Evolutionary conservation across 1,140 invertebrate genomes (phyloP).

Genomic region (Sycophaga agraensis): DNA sequence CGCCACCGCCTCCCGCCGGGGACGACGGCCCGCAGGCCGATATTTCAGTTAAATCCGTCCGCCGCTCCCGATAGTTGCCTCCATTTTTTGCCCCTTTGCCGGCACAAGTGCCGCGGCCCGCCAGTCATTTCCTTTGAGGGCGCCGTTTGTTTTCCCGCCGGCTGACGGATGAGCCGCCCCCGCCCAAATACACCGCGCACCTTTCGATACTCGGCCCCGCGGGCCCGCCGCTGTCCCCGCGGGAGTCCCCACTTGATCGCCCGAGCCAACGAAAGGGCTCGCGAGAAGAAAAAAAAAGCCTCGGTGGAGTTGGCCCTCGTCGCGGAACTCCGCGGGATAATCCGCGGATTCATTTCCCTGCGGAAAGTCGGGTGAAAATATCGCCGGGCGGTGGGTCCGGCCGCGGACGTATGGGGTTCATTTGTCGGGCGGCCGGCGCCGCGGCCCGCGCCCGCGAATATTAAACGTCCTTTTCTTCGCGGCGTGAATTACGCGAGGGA

Average conservation of each 20-base stretch:
- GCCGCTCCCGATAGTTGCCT: background rate
- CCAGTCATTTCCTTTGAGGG: constrained; percentile 1
- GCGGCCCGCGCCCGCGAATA: constrained; percentile 17
- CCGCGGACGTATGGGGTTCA: constrained; percentile 13
- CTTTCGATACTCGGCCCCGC: too few species aligned
- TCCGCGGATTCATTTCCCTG: constrained; percentile 22
- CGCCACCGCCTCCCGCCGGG: background rate
- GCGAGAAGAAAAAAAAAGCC: too few species aligned
- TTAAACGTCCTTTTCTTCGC: constrained; percentile 38
- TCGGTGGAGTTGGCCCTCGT: too few species aligned
- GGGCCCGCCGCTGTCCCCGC: background rate
- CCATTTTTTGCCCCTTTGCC: too few species aligned
- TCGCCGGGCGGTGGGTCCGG: background rate
- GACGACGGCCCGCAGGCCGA: background rate
- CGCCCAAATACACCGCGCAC: too few species aligned
- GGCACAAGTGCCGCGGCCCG: background rate
- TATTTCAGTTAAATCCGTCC: constrained; percentile 11
- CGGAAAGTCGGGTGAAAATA: constrained; percentile 25
- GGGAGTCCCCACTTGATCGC: too few species aligned
- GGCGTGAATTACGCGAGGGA: constrained; percentile 39
- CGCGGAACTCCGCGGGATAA: constrained; percentile 17
- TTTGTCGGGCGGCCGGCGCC: constrained; percentile 18
- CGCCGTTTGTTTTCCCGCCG: background rate
- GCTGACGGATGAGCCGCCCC: too few species aligned
- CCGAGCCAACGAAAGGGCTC: too few species aligned